A percentile compares a stretch with the other conserved stretches of the same genome.
These are phyloP conservation scores for Daubentonia madagascariensis DNA, from an alignment of 2,113 vertebrate species.

Conservation along the genomic window DNA sequence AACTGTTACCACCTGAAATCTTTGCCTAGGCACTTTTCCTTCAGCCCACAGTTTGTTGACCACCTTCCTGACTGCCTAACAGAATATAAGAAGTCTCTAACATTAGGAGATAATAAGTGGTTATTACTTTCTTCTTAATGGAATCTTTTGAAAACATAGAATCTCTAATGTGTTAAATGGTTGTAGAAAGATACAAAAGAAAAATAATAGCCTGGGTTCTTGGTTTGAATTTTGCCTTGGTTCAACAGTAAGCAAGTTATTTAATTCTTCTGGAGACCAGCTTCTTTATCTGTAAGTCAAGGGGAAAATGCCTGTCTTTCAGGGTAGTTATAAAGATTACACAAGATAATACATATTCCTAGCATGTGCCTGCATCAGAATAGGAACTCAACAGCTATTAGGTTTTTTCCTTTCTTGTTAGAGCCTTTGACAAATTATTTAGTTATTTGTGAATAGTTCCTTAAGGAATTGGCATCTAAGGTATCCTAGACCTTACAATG, in stretches of 20 bases:
- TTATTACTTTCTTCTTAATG: background rate
- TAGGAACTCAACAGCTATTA: background rate
- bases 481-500: background rate
- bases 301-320: background rate
- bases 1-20: background rate
- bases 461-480: background rate
- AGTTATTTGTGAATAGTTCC: constrained; percentile 2
- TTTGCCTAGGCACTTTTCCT: background rate
- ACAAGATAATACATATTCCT: background rate
- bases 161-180: constrained; percentile 1
- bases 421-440: constrained; percentile 14
- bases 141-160: background rate
- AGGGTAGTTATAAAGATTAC: background rate
- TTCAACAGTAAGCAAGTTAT: background rate
- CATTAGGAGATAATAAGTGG: background rate
- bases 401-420: background rate
- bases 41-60: background rate
- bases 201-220: background rate
- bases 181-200: background rate
- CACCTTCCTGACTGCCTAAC: background rate
- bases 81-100: background rate
- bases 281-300: background rate
- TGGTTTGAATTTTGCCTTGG: constrained; percentile 15
- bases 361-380: background rate
- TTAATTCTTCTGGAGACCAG: background rate